phyloP scores from a whole-genome alignment of 37 sponge, comb jelly and placozoan species.

The Mnemiopsis leidyi region DNA sequence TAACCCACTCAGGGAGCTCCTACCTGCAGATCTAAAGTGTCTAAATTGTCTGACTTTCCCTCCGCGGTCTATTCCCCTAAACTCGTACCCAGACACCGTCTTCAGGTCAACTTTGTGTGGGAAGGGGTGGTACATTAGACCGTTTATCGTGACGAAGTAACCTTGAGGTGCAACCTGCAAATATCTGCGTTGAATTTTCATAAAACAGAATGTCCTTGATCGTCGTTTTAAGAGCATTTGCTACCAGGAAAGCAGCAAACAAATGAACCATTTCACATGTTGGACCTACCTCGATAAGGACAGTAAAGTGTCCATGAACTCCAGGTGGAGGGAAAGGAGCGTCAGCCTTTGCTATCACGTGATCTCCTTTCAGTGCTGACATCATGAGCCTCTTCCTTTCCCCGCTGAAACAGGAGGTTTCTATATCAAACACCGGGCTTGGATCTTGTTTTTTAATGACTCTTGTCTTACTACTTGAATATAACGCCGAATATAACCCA shows the following conservation, averaged over 20 bases:
- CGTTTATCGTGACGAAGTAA: conserved; percentile 5
- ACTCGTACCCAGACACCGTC: background rate
- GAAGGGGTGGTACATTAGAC: background rate
- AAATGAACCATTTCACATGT: too few species aligned
- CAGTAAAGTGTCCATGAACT: background rate
- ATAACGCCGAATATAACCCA: too few species aligned
- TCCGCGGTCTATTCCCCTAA: background rate
- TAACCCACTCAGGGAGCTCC: background rate
- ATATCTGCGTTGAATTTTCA: too few species aligned
- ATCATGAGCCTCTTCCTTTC: conserved; percentile 19
- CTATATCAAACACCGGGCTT: too few species aligned
- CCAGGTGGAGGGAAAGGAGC: background rate
- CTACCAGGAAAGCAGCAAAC: too few species aligned
- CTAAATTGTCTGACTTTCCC: background rate
- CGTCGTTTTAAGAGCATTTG: too few species aligned
- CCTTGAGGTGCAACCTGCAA: background rate
- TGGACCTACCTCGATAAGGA: background rate
- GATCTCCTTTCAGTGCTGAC: background rate
- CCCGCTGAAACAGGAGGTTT: background rate
- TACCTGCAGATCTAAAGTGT: conserved; percentile 18
- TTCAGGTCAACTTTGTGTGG: background rate
- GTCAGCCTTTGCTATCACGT: background rate
- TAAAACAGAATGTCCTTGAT: too few species aligned
- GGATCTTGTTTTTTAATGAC: too few species aligned
- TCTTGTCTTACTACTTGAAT: too few species aligned